These are phyloP conservation scores for Tachina fera DNA, from an alignment of 2,888 invertebrate species.

Conservation along the genomic window DNA sequence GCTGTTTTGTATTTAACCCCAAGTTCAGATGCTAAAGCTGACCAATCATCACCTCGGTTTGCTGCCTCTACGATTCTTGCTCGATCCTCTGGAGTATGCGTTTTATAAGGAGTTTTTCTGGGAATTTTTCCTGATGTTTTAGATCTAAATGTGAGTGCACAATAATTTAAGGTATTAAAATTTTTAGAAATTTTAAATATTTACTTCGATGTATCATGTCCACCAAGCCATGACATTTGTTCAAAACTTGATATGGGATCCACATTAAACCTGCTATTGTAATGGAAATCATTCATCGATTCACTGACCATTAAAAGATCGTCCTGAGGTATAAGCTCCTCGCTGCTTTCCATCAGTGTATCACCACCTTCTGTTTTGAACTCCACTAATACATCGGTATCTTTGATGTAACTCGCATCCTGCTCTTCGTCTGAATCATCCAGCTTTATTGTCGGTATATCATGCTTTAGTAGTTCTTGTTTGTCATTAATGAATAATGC, in stretches of 20 bases:
- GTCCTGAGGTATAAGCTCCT: conserved; percentile 47
- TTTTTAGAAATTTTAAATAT: neutral
- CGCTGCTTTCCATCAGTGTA: conserved; percentile 10
- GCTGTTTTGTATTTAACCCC: conserved; percentile 70
- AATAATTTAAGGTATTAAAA: neutral
- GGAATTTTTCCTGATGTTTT: conserved; percentile 52
- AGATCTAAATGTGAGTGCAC: conserved; percentile 37
- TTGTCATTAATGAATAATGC: conserved; percentile 68
- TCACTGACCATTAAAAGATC: conserved; percentile 58
- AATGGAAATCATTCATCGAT: conserved; percentile 47
- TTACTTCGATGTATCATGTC: conserved; percentile 51
- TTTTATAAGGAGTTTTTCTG: conserved; percentile 68
- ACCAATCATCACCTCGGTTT: conserved; percentile 68
- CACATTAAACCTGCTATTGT: conserved; percentile 36
- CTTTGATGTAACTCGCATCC: conserved; percentile 60
- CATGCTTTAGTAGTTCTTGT: conserved; percentile 64
- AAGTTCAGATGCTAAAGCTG: conserved; percentile 61
- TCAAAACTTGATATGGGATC: conserved; percentile 61
- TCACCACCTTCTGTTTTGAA: conserved; percentile 57
- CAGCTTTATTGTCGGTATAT: conserved; percentile 65
- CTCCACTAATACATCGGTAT: conserved; percentile 75
- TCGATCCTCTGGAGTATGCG: conserved; percentile 63
- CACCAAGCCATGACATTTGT: conserved; percentile 51
- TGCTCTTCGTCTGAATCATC: conserved; percentile 60
- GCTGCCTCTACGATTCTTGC: conserved; percentile 66